phyloP scores from a whole-genome alignment of 2,888 invertebrate species.

The Pantelozetes paolii region DNA sequence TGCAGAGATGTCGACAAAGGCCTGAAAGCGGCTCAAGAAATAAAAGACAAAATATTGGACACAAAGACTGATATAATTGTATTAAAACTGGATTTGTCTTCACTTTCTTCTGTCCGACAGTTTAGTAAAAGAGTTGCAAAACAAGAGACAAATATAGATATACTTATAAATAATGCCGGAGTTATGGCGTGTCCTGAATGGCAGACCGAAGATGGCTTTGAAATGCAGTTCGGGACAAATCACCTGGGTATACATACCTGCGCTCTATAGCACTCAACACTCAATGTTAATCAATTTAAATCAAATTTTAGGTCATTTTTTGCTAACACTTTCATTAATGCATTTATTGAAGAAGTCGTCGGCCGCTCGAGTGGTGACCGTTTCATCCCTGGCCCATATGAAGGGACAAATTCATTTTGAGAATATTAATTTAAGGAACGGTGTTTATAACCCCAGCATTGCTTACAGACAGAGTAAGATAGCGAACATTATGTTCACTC shows the following conservation, averaged over 20 bases:
- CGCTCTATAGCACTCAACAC: too few species aligned
- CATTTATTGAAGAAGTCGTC: constrained; percentile 44
- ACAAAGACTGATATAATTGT: too few species aligned
- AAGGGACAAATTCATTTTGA: constrained; percentile 50
- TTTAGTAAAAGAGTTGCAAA: constrained; percentile 58
- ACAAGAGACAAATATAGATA: constrained; percentile 42
- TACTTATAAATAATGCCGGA: constrained; percentile 47
- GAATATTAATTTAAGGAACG: constrained; percentile 48
- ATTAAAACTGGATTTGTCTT: constrained; percentile 68
- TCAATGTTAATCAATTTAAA: too few species aligned
- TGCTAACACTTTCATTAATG: constrained; percentile 45
- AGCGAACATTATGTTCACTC: constrained; percentile 52
- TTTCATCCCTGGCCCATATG: constrained; percentile 54
- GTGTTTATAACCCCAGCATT: constrained; percentile 47
- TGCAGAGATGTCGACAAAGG: constrained; percentile 50
- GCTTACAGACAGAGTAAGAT: constrained; percentile 53
- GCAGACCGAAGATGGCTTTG: constrained; percentile 45
- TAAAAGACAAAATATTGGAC: too few species aligned
- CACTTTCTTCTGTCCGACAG: constrained; percentile 63
- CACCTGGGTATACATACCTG: constrained; percentile 44
- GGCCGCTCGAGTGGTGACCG: constrained; percentile 47
- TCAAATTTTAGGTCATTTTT: constrained; percentile 44
- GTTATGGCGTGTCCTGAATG: constrained; percentile 24
- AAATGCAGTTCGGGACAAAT: constrained; percentile 47
- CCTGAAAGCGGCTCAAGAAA: constrained; percentile 49